Evolutionary conservation across 2,797 vertebrate genomes (phyloP).

Genomic region (Cirrhinus molitorella): DNA sequence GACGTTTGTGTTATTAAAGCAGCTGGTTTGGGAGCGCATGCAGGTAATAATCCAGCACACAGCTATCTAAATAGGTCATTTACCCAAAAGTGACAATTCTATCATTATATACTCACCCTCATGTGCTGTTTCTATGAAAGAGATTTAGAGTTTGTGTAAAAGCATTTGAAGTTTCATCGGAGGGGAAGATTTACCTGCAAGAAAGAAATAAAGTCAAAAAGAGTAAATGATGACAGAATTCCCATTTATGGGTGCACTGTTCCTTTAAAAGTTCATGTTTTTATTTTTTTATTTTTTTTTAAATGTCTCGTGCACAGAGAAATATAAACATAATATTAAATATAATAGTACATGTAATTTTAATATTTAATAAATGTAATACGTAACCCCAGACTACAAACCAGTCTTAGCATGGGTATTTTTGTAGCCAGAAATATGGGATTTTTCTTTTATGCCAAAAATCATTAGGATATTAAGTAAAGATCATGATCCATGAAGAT

Average conservation of each 20-base stretch:
- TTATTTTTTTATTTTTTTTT: too few species aligned
- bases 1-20: background rate
- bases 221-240: background rate
- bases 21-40: background rate
- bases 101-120: background rate
- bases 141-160: background rate
- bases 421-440: too few species aligned
- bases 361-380: too few species aligned
- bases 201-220: background rate
- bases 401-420: too few species aligned
- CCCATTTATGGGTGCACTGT: background rate
- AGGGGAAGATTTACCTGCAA: background rate
- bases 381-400: too few species aligned
- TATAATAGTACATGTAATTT: too few species aligned
- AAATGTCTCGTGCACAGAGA: background rate
- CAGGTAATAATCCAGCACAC: background rate
- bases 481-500: too few species aligned
- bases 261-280: background rate
- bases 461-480: too few species aligned
- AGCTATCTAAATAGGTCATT: background rate
- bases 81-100: background rate
- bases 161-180: background rate
- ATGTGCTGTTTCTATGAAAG: background rate
- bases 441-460: too few species aligned
- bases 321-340: background rate